phyloP scores from a whole-genome alignment of 2,797 vertebrate species.

The Pelobates cultripes region DNA sequence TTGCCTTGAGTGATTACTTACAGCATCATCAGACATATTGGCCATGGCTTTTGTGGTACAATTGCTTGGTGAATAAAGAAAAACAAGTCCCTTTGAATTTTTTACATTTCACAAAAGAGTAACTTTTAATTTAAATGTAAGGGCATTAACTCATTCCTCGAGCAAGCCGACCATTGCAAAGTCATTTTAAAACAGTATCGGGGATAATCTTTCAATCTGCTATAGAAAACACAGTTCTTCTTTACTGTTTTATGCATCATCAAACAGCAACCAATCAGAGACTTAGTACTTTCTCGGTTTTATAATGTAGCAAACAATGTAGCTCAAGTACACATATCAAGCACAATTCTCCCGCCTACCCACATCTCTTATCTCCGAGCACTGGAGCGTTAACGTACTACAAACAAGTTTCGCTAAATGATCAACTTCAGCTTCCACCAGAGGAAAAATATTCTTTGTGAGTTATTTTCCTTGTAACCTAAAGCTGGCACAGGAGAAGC shows the following conservation, averaged over 20 bases:
- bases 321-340: slow-evolving; percentile 43
- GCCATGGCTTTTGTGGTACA: background rate
- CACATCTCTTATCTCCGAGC: slow-evolving; percentile 52
- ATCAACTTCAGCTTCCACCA: slow-evolving; percentile 55
- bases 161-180: slow-evolving; percentile 23
- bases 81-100: slow-evolving; percentile 7
- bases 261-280: slow-evolving; percentile 43
- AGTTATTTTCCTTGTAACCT: slow-evolving; percentile 56
- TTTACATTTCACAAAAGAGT: slow-evolving; percentile 48
- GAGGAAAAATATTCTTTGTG: slow-evolving; percentile 56
- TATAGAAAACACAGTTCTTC: slow-evolving; percentile 15
- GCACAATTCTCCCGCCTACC: slow-evolving; percentile 29
- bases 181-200: slow-evolving; percentile 30
- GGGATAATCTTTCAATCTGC: slow-evolving; percentile 14
- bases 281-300: slow-evolving; percentile 3
- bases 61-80: background rate
- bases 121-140: slow-evolving; percentile 36
- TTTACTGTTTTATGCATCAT: slow-evolving; percentile 39
- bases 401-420: slow-evolving; percentile 57
- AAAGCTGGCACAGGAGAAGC: slow-evolving; percentile 53
- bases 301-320: slow-evolving; percentile 43
- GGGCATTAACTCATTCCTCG: slow-evolving; percentile 42
- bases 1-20: background rate
- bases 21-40: background rate
- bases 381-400: slow-evolving; percentile 51